Base-by-base conservation (phyloP, 2,888 invertebrate genomes). In the Lissocephala sabroskyi region DNA sequence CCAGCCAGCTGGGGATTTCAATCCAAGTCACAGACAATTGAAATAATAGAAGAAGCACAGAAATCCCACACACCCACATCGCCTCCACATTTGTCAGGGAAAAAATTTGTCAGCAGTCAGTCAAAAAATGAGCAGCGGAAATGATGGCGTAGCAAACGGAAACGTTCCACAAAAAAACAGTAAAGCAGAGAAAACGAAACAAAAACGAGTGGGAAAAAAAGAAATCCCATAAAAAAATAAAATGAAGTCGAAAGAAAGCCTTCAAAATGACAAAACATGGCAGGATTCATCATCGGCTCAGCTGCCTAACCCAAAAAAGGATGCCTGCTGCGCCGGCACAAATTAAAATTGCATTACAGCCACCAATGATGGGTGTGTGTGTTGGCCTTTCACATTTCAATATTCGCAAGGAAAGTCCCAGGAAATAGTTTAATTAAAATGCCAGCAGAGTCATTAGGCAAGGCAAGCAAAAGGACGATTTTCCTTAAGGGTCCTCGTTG, bases 341-440 rank as follows among this genome's bases (percentile, higher is more conserved):
- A 74, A 74, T 77, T 77, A 77, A 70, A 77, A 71, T 71, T 74
- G 74, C 71, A 71, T 71, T 74, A 77, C 49, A 42, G 40, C 26
- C 26, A 37, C 39, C 35, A 35, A 26, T 4, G 32, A 32, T 5
- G 9, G 9, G 7, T 17, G 0, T 59, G 44, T 55, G 41, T 49
- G 52, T 56, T 54, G 39, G 11, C 7, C 23, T 23, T 23, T 23
- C 23, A 23, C 3, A 7, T 23, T 23, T 3, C 4, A 23, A 23
- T 23, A 23, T 3, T 23, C 23, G 23, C 4, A 23, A 7, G 23
- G 3, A 13, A 35, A 50, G 65, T 49, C n/a, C 26, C 65, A 67
- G 74, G 74, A 74, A 74, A 74, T 74, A 71, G 74, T 78, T 78
- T 74, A 78, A 74, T 74, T 74, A 74, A 74, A 74, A 78, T 78